Conservation (phyloP, 2,797 vertebrate genomes). For the Anolis apletophallus region DNA sequence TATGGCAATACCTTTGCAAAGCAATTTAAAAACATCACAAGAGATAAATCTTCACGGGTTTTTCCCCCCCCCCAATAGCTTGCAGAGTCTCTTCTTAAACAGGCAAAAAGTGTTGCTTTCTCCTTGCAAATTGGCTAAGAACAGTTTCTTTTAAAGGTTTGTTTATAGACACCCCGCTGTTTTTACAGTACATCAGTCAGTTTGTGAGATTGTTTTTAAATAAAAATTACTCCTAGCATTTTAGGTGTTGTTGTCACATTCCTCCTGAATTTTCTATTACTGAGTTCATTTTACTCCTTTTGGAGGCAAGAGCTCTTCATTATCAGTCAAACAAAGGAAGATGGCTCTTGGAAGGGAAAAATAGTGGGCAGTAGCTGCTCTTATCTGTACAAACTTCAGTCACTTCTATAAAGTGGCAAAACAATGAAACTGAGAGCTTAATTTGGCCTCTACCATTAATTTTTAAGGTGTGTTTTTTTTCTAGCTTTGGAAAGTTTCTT, state of each 20-base stretch:
- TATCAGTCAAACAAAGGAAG: conserved; percentile 26
- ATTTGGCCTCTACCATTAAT: conserved; percentile 16
- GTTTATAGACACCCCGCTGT: conserved; percentile 20
- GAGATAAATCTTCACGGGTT: background rate
- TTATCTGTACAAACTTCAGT: background rate
- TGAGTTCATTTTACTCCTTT: conserved; percentile 6
- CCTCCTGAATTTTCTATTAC: background rate
- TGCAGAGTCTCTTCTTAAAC: conserved; percentile 11
- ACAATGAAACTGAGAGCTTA: conserved; percentile 15
- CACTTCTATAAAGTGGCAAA: background rate
- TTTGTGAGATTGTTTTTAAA: background rate
- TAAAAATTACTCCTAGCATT: background rate
- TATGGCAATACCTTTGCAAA: background rate
- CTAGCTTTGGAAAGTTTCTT: conserved; percentile 13
- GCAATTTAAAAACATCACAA: background rate
- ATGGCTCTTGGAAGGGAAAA: background rate
- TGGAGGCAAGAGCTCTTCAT: background rate
- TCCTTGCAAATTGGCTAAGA: conserved; percentile 24
- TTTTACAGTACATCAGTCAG: conserved; percentile 14
- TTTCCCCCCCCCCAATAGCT: background rate
- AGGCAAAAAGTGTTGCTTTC: conserved; percentile 16
- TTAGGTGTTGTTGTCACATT: conserved; percentile 14
- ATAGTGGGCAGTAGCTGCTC: background rate
- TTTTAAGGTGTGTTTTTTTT: conserved; percentile 5
- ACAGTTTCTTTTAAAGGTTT: conserved; percentile 18